Base-by-base conservation (phyloP, 1,140 invertebrate species). In the Lucilia cuprina region DNA sequence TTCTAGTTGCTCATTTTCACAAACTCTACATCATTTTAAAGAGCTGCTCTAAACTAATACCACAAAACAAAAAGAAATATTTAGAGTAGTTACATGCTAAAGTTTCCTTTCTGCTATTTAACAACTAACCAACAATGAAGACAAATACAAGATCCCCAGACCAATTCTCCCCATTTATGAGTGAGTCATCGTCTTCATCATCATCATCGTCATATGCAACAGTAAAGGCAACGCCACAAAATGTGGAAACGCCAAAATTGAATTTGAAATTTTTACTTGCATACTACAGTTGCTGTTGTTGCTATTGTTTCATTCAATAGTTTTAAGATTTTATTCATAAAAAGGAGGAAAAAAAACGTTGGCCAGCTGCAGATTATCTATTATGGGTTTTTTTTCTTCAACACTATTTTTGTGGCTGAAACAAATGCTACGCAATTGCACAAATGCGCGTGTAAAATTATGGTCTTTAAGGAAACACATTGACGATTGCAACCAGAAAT, bases 311-410 rank as follows among this genome's bases (percentile, higher is more conserved):
- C 74, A 35, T 77, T 35, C 74, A 77, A 77, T 77, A 55, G 50
- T 55, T 55, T 55, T 14, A 12, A 7, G 41, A 41, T 12, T 55
- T 55, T 55, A 30, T 77, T 77, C 14, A 77, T 77, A 35, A 77
- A 77, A 77, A 77, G 7, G 34, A 30, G 3, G 3, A 30, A 30
- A 30, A 30, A 30, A 30, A 30, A 30, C 25, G 1, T 30, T 30
- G 74, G 21, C 74, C 74, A 77, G 74, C 74, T 77, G 74, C 74
- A 77, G 74, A 77, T 77, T 77, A 47, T 77, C 74, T 77, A 41
- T 35, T 55, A 17, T 55, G 12, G 7, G 4, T 8, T 55, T 55
- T 55, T 55, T 55, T 55, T 55, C 13, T 55, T 41, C 41, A 3
- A 41, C 41, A 8, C 10, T 41, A 8, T 41, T 41, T 41, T 41